phyloP scores from a whole-genome alignment of 2,113 vertebrate genomes.

The Erythrocercus mccallii region DNA sequence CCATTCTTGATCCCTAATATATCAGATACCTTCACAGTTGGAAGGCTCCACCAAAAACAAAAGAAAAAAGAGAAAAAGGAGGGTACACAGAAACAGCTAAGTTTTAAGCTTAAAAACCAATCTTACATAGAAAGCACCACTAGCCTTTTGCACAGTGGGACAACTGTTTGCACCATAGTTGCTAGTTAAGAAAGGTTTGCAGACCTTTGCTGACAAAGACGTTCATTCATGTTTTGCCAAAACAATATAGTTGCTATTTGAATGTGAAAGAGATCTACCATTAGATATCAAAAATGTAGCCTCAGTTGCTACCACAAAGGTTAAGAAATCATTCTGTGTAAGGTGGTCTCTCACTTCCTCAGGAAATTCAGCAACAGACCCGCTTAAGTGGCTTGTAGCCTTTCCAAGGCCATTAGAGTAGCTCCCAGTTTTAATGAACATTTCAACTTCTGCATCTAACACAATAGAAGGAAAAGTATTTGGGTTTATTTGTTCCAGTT shows the following conservation, averaged over 20 bases:
- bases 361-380: background rate
- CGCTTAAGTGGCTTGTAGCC: rapidly evolving
- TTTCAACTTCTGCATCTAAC: background rate
- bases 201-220: background rate
- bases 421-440: rapidly evolving
- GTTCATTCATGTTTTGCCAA: background rate
- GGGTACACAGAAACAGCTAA: rapidly evolving
- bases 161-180: background rate
- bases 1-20: background rate
- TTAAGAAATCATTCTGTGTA: background rate
- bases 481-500: background rate
- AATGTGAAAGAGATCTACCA: background rate
- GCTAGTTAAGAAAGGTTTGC: background rate
- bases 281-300: background rate
- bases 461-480: background rate
- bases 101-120: background rate
- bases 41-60: background rate
- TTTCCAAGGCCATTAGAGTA: background rate
- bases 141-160: background rate
- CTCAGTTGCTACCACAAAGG: background rate
- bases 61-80: background rate
- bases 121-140: background rate
- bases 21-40: background rate
- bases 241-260: background rate
- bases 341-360: background rate